Conservation (phyloP, 2,797 vertebrate genomes). For the Chrysocyon brachyurus region DNA sequence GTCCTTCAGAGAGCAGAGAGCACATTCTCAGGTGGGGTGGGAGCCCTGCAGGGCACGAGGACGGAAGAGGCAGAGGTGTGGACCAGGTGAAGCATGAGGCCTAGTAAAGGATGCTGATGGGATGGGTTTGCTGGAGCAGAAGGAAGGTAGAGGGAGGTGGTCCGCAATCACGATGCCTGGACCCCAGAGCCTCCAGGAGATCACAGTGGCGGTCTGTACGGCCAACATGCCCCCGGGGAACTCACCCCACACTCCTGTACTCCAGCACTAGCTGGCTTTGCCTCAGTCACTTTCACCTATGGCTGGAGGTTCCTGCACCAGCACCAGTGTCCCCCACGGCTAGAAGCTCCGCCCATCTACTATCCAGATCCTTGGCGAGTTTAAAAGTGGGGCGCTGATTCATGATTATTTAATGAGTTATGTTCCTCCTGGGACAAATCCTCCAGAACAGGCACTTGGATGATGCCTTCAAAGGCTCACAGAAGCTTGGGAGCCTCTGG, state of each 20-base stretch:
- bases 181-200: neutral
- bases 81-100: neutral
- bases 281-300: neutral
- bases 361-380: neutral
- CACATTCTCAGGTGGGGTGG: neutral
- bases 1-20: neutral
- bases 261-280: neutral
- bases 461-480: neutral
- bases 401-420: neutral
- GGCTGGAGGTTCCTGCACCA: neutral
- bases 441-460: neutral
- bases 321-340: neutral
- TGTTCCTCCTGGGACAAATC: neutral
- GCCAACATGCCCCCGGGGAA: fast-evolving
- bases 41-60: neutral
- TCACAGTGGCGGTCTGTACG: neutral
- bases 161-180: neutral
- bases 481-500: neutral
- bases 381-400: neutral
- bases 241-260: neutral
- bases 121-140: neutral
- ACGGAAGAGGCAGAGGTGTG: fast-evolving
- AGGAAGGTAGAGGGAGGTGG: neutral
- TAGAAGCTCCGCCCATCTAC: neutral
- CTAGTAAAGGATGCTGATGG: too few relatives aligned